Percentiles rank a stretch among this genome's conserved stretches.
phyloP scores from a whole-genome alignment of 2,888 invertebrate species.

The Sesia apiformis region DNA sequence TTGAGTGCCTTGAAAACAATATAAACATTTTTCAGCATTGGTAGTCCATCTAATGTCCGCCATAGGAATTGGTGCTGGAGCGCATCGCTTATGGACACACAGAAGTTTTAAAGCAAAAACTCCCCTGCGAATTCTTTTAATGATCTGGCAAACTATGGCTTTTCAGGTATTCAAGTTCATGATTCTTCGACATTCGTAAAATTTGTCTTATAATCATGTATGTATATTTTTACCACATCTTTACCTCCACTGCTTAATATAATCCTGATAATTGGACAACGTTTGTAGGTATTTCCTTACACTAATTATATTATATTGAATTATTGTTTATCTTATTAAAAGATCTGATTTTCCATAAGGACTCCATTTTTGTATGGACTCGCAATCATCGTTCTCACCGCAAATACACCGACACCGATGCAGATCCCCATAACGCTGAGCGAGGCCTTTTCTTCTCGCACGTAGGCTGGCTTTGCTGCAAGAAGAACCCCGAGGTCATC shows the following conservation, averaged over 20 bases:
- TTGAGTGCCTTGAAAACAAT: no score
- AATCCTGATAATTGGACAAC: no score
- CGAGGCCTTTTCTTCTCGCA: slow-evolving; percentile 96
- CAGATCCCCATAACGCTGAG: slow-evolving; percentile 91
- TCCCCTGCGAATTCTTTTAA: slow-evolving; percentile 87
- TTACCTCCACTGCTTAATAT: no score
- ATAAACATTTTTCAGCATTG: slow-evolving; percentile 66
- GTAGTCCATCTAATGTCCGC: slow-evolving; percentile 81
- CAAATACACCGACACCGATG: slow-evolving; percentile 91
- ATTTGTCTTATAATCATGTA: no score
- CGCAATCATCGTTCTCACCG: slow-evolving; percentile 88
- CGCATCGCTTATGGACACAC: slow-evolving; percentile 96
- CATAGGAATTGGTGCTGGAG: slow-evolving; percentile 94
- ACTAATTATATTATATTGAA: no score
- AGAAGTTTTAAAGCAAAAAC: slow-evolving; percentile 91
- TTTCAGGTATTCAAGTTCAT: slow-evolving; percentile 77
- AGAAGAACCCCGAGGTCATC: slow-evolving; percentile 90
- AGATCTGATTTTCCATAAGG: slow-evolving; percentile 38
- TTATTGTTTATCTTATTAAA: not conserved
- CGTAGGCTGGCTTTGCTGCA: slow-evolving; percentile 92
- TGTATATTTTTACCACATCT: no score
- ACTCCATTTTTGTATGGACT: slow-evolving; percentile 79
- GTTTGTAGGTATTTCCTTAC: no score
- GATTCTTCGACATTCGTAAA: no score
- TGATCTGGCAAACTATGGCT: slow-evolving; percentile 88